phyloP scores from a whole-genome alignment of 1,140 invertebrate species.

The Spodoptera frugiperda region DNA sequence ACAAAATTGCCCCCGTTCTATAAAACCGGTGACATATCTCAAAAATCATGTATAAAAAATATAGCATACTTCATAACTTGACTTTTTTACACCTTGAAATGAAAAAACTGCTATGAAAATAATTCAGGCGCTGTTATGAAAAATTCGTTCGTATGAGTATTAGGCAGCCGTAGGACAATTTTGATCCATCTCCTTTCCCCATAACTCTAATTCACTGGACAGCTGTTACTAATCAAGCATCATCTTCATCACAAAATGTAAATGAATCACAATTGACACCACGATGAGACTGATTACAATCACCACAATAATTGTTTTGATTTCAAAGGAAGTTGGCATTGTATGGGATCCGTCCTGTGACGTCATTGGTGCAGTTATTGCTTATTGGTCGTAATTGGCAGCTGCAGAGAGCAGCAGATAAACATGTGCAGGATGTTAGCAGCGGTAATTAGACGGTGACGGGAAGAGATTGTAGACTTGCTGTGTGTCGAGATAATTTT shows the following conservation, averaged over 20 bases:
- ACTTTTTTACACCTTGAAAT: too few species aligned
- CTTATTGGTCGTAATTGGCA: slow-evolving; percentile 57
- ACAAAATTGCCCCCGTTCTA: too few species aligned
- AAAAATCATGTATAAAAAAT: too few species aligned
- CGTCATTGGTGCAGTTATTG: slow-evolving; percentile 57
- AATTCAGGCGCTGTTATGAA: too few species aligned
- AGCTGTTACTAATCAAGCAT: neutral
- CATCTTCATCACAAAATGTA: neutral
- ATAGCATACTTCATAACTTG: too few species aligned
- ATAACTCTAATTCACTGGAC: too few species aligned
- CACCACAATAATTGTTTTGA: slow-evolving; percentile 14
- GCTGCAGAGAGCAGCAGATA: slow-evolving; percentile 46
- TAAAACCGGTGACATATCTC: too few species aligned
- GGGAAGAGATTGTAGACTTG: neutral
- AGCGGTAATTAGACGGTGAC: neutral
- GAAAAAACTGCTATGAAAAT: too few species aligned
- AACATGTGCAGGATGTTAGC: slow-evolving; percentile 30
- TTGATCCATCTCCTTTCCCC: too few species aligned
- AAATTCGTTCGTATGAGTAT: too few species aligned
- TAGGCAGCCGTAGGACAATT: too few species aligned
- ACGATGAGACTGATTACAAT: neutral
- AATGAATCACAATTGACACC: neutral
- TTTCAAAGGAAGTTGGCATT: slow-evolving; percentile 39
- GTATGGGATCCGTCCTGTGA: slow-evolving; percentile 55
- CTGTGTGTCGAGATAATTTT: neutral